Conservation (phyloP, 2,113 vertebrate species). For the Glaucomys volans region DNA sequence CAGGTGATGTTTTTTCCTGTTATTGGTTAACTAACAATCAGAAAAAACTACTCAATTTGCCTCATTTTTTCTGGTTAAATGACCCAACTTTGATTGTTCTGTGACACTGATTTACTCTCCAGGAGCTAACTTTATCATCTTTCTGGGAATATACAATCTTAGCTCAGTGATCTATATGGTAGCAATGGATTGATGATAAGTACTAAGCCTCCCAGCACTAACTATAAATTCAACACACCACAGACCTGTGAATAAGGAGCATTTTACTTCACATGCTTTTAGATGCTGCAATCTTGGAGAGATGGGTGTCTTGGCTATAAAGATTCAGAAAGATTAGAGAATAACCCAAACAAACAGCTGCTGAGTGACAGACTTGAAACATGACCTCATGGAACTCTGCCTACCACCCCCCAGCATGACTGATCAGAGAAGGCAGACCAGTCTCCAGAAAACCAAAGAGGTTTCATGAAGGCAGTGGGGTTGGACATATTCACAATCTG, state of each 20-base stretch:
- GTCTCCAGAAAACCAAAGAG: background rate
- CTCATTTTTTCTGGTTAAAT: background rate
- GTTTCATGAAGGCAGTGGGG: background rate
- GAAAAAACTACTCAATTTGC: background rate
- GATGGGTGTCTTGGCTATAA: background rate
- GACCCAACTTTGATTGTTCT: background rate
- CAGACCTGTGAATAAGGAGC: background rate
- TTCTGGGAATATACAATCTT: background rate
- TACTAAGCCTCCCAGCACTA: background rate
- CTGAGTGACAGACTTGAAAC: background rate
- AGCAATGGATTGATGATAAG: background rate
- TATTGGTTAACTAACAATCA: background rate
- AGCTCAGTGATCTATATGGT: background rate
- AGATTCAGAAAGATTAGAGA: background rate
- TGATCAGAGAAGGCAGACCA: background rate
- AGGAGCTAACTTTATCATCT: background rate
- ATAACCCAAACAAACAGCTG: background rate
- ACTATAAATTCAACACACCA: background rate
- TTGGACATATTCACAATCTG: background rate
- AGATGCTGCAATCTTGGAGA: background rate
- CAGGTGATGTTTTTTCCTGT: background rate
- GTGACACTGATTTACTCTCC: background rate
- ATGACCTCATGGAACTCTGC: background rate
- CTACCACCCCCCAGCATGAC: background rate
- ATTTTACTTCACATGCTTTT: background rate